phyloP scores from a whole-genome alignment of 2,888 invertebrate genomes.

The Sphecodes monilicornis region DNA sequence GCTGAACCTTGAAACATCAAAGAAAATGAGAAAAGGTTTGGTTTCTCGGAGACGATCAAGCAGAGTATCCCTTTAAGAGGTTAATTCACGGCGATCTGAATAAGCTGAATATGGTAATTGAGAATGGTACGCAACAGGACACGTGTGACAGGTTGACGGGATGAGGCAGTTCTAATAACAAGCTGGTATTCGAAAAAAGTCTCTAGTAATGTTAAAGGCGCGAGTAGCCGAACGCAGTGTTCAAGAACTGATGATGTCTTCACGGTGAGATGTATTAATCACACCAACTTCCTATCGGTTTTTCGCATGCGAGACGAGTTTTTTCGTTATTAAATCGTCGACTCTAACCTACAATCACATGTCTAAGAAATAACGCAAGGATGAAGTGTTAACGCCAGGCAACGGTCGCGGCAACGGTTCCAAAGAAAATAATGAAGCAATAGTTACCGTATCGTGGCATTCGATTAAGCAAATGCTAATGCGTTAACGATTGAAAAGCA shows the following conservation, averaged over 20 bases:
- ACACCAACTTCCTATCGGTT: background rate
- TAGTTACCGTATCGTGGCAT: constrained; percentile 1
- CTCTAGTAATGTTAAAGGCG: background rate
- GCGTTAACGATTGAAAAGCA: background rate
- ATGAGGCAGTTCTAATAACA: constrained; percentile 5
- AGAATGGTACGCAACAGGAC: constrained; percentile 12
- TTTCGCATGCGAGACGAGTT: background rate
- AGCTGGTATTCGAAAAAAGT: constrained; percentile 5
- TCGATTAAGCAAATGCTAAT: constrained; percentile 1
- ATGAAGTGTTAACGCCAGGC: constrained; percentile 5
- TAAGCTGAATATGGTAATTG: background rate
- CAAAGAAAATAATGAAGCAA: background rate
- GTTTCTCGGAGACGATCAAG: background rate
- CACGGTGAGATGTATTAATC: background rate
- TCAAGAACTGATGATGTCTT: constrained; percentile 4
- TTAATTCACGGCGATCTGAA: background rate
- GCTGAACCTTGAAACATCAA: background rate
- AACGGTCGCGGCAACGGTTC: background rate
- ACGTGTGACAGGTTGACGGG: constrained; percentile 27
- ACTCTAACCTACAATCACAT: background rate
- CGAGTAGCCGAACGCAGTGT: background rate
- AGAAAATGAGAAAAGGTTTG: background rate
- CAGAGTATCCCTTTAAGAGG: background rate
- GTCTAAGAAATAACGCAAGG: background rate
- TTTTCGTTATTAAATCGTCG: background rate